Conservation (phyloP, 2,888 invertebrate species). For the Cerceris ruficornis region DNA sequence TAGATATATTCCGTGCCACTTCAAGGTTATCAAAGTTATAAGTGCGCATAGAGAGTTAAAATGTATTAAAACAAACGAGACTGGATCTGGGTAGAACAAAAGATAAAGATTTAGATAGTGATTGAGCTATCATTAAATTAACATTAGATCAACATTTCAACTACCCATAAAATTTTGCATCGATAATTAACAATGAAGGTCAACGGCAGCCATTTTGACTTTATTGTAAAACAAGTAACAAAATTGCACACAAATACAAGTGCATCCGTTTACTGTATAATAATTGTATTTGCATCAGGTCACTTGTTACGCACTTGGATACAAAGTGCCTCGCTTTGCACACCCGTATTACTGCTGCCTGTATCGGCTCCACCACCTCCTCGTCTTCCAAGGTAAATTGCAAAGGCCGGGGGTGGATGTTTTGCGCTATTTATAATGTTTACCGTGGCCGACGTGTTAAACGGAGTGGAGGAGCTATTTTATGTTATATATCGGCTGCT, state of each 20-base stretch:
- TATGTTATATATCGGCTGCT: constrained; percentile 53
- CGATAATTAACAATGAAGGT: too few species aligned
- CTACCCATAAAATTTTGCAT: too few species aligned
- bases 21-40: too few species aligned
- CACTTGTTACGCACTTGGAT: constrained; percentile 19
- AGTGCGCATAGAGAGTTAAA: too few species aligned
- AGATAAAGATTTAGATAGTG: too few species aligned
- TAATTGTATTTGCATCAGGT: constrained; percentile 23
- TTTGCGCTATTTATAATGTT: constrained; percentile 67
- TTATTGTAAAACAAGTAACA: neutral
- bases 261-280: constrained; percentile 1
- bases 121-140: too few species aligned
- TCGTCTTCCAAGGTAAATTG: constrained; percentile 57
- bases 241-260: neutral
- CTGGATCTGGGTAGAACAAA: too few species aligned
- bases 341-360: constrained; percentile 21
- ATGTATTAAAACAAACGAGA: too few species aligned
- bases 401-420: constrained; percentile 66
- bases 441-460: constrained; percentile 46
- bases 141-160: too few species aligned
- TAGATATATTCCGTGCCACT: too few species aligned
- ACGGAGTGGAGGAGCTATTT: constrained; percentile 32
- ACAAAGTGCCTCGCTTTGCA: constrained; percentile 8
- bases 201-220: too few species aligned
- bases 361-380: constrained; percentile 28